These are phyloP conservation scores for Phylloscopus trochilus DNA, from an alignment of 2,113 vertebrate genomes.

Conservation along the genomic window DNA sequence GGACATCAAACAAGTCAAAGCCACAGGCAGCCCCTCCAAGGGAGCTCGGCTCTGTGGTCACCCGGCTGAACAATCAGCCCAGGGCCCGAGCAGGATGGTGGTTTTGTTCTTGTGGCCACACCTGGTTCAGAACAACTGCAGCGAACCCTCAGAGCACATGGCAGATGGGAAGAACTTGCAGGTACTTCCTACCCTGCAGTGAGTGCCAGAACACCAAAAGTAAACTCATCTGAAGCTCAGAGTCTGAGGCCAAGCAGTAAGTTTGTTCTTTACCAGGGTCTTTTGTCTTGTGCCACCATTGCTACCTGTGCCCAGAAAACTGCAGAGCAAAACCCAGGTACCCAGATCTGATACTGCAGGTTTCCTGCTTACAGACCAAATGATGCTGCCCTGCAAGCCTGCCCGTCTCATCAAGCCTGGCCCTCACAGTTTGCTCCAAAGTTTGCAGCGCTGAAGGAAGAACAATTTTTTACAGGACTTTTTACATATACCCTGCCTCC, in stretches of 20 bases:
- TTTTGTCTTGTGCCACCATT: not conserved
- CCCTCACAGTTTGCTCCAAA: not conserved
- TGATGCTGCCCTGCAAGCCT: not conserved
- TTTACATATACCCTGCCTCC: not conserved
- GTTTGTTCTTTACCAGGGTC: not conserved
- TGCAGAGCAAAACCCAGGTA: accelerated
- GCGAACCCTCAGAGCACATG: not conserved
- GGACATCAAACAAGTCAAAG: not conserved
- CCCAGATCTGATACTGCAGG: not conserved
- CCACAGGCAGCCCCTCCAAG: not conserved
- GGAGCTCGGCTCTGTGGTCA: not conserved
- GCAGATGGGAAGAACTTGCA: not conserved
- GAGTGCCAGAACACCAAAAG: not conserved
- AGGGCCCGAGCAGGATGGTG: accelerated
- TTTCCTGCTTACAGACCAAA: not conserved
- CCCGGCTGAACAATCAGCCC: not conserved
- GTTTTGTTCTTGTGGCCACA: constrained; percentile 13
- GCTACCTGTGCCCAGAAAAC: not conserved
- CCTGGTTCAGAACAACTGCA: not conserved
- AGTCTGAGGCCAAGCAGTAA: not conserved
- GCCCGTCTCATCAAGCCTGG: not conserved
- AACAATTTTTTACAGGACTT: not conserved
- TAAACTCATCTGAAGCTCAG: not conserved
- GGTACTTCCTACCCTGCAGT: not conserved
- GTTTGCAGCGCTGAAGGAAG: not conserved